Evolutionary conservation across 2,113 vertebrate species (phyloP).

Genomic region (Lepidothrix coronata): DNA sequence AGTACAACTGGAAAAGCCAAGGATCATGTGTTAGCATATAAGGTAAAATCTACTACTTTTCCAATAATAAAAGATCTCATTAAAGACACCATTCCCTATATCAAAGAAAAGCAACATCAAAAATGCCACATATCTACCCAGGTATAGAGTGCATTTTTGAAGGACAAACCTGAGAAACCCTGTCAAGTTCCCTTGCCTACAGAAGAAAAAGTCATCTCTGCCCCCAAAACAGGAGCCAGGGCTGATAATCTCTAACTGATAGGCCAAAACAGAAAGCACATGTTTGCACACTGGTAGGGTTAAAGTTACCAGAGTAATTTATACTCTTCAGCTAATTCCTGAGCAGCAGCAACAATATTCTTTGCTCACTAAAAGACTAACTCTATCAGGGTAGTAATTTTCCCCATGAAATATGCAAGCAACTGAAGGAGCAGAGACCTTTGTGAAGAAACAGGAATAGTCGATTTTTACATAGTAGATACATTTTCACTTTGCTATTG

Average conservation of each 20-base stretch:
- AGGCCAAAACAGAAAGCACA: neutral
- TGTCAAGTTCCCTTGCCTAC: neutral
- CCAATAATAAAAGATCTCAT: neutral
- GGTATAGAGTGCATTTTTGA: neutral
- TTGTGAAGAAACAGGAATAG: neutral
- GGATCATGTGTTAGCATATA: neutral
- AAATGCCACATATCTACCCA: neutral
- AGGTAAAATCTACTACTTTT: neutral
- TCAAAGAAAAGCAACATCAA: neutral
- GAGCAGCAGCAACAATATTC: conserved; percentile 44
- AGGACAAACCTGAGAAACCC: neutral
- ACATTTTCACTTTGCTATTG: neutral
- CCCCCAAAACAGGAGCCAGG: neutral
- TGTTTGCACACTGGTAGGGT: neutral
- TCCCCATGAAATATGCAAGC: conserved; percentile 49
- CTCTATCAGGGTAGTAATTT: conserved; percentile 47
- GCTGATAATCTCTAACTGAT: neutral
- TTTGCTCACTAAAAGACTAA: conserved; percentile 45
- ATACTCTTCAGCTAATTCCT: conserved; percentile 42
- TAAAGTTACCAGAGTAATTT: conserved; percentile 33
- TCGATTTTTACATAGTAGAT: fast-evolving
- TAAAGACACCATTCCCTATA: neutral
- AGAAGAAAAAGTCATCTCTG: neutral
- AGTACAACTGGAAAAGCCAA: neutral
- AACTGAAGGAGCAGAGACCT: conserved; percentile 56